A percentile compares a stretch with the other conserved stretches of the same genome.
phyloP scores from a whole-genome alignment of 2,113 vertebrate species.

The Craseonycteris thonglongyai region DNA sequence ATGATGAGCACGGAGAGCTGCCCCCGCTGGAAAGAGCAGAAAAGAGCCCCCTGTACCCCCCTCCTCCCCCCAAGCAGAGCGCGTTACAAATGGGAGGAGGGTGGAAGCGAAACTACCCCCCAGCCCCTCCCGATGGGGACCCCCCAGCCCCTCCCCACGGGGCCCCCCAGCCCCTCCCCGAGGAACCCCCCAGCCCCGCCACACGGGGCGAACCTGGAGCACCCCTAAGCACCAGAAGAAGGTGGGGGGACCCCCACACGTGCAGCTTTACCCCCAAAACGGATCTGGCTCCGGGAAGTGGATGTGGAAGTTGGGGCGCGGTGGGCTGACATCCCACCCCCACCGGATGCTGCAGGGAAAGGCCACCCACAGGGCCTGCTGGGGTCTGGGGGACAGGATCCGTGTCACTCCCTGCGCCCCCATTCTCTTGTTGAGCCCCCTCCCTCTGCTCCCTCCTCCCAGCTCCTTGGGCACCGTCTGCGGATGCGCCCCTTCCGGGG shows the following conservation, averaged over 20 bases:
- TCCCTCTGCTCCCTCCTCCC: not conserved
- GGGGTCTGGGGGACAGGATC: not conserved
- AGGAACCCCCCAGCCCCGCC: not conserved
- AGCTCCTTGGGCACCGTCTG: slow-evolving; percentile 56
- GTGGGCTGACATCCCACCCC: not conserved
- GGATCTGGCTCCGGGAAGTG: not conserved
- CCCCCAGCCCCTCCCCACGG: not conserved
- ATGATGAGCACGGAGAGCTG: not conserved
- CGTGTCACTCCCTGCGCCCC: not conserved
- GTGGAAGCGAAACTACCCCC: not conserved
- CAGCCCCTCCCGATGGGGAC: not conserved
- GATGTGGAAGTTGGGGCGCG: not conserved
- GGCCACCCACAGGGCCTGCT: not conserved
- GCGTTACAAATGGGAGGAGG: not conserved
- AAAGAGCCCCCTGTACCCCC: too few relatives aligned
- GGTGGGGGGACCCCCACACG: not conserved
- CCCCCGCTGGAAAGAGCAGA: not conserved
- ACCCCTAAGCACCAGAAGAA: not conserved
- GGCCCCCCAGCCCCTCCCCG: too few relatives aligned
- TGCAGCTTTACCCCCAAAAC: not conserved
- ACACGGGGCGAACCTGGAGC: not conserved
- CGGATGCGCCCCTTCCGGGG: not conserved
- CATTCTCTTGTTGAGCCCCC: not conserved
- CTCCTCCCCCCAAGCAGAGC: too few relatives aligned
- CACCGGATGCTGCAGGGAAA: not conserved